Base-by-base conservation (phyloP, 2,113 vertebrate species). In the Perca schrenkii region DNA sequence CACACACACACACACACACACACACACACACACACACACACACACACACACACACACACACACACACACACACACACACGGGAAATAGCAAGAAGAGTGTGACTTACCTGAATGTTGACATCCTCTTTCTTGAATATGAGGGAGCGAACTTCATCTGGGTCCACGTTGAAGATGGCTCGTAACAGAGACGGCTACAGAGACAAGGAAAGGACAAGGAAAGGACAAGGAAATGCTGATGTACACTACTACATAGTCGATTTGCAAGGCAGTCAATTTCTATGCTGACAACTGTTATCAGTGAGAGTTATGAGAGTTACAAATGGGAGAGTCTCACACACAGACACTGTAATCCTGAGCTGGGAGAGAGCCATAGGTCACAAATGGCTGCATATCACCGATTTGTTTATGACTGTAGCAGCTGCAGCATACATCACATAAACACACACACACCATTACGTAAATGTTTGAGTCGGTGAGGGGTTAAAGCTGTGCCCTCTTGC, bases 111-210 rank as follows among this genome's bases (percentile, higher is more conserved):
- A 92, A 98, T 95, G 93, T 99, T 99, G 93, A 99, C 98, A 94
- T 99, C 98, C 96, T 99, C 98, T 88, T 99, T 99, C 94, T 99
- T 98, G 95, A 99, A 98, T 94, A 99, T 98, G 90, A 99, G 96
- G 77, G 97, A 95, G 80, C 97, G 97, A 85, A 99, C 98, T 96
- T 99, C 98, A 89, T 98, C 97, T 8, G 98, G 96, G 92, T 99
- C 98, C 92, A 97, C 97, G 62, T 97, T 99, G 96, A 99, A 99
- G 96, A 99, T 98, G 92, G 98, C 98, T 96, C 96, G 97, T 89
- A 99, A 96, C 94, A 99, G 93, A 69, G 97, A 97, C 53, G 98
- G 97, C 98, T 99, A 90, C 3, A 82, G 46, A 91, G 54, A 86
- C 12, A 25, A 4, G 57, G n/a, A 36, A 3, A 76, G 22, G 5